A percentile compares a stretch with the other conserved stretches of the same genome.
Evolutionary conservation across 1,140 invertebrate genomes (phyloP).

Genomic region (Anastatus disparis): DNA sequence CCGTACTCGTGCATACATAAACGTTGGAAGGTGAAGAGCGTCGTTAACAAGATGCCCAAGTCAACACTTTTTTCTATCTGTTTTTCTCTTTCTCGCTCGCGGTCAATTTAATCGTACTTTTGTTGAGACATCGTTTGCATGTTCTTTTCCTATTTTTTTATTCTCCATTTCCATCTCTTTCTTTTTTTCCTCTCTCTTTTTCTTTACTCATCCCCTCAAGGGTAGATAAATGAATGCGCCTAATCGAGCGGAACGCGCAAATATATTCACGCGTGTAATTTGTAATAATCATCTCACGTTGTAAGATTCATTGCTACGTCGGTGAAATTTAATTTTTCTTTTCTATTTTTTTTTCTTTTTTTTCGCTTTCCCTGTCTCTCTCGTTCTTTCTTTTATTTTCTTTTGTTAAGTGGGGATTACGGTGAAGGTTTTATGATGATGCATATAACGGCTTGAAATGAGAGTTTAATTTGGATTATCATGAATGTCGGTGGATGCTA

Average conservation of each 20-base stretch:
- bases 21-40: neutral
- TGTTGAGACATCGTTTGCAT: constrained; percentile 10
- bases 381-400: no score
- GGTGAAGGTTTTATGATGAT: no score
- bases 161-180: neutral
- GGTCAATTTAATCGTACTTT: constrained; percentile 24
- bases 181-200: neutral
- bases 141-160: neutral
- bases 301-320: neutral
- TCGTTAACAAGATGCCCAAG: constrained; percentile 12
- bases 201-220: neutral
- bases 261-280: constrained; percentile 27
- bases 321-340: neutral
- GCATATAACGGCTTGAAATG: no score
- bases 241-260: constrained; percentile 24
- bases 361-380: no score
- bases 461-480: no score
- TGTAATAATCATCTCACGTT: constrained; percentile 23
- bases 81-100: neutral
- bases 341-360: neutral
- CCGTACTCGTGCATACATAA: neutral
- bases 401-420: no score
- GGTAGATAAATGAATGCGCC: constrained; percentile 10
- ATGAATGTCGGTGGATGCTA: no score
- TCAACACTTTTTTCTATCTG: constrained; percentile 1